Evolutionary conservation across 1,140 invertebrate species (phyloP).

Genomic region (Microplitis demolitor): DNA sequence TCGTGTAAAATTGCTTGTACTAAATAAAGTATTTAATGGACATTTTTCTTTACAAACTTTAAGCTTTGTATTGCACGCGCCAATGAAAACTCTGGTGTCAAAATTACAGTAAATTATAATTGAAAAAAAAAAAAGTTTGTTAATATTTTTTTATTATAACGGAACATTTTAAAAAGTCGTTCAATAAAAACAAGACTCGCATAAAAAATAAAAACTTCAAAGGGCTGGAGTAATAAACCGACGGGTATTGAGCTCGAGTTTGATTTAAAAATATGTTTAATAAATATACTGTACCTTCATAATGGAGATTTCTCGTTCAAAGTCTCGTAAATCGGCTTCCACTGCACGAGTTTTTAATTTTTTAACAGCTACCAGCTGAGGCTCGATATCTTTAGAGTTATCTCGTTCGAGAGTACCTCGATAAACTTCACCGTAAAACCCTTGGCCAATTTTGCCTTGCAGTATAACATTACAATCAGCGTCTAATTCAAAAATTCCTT

Average conservation of each 20-base stretch:
- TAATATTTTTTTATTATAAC: conserved; percentile 12
- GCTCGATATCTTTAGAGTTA: conserved; percentile 54
- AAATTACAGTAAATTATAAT: not conserved
- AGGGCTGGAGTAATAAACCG: too few relatives aligned
- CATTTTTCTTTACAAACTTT: too few relatives aligned
- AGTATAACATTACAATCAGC: conserved; percentile 65
- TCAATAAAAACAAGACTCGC: too few relatives aligned
- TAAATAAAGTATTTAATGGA: too few relatives aligned
- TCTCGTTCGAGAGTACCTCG: conserved; percentile 66
- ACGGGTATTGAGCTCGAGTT: not conserved
- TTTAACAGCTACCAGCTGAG: conserved; percentile 74
- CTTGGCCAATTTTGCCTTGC: conserved; percentile 68
- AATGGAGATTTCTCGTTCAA: conserved; percentile 75
- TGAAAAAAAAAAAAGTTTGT: conserved; percentile 13
- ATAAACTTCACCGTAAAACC: conserved; percentile 76
- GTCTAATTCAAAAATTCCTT: conserved; percentile 60
- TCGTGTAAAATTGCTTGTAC: too few relatives aligned
- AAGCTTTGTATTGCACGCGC: too few relatives aligned
- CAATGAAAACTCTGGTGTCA: not conserved
- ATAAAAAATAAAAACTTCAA: too few relatives aligned
- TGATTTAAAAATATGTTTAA: not conserved
- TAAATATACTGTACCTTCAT: conserved; percentile 67
- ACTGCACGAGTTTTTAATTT: conserved; percentile 65
- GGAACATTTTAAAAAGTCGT: not conserved
- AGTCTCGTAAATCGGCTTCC: conserved; percentile 63